phyloP scores from a whole-genome alignment of 2,888 invertebrate species.

The Drosophila picticornis region DNA sequence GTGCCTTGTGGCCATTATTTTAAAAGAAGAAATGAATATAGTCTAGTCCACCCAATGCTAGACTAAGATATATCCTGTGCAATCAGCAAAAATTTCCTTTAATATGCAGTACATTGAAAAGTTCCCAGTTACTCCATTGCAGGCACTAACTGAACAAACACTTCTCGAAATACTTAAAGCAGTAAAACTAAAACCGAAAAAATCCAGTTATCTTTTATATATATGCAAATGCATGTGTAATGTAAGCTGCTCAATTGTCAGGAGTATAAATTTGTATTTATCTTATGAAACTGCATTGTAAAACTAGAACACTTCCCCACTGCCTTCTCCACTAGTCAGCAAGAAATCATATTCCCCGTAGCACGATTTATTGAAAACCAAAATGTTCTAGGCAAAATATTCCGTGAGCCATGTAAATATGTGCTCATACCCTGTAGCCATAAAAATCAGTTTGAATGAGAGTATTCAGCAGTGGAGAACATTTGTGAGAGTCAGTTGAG shows the following conservation, averaged over 20 bases:
- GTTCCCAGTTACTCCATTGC: not conserved
- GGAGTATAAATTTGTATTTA: not conserved
- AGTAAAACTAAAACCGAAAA: not conserved
- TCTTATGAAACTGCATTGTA: not conserved
- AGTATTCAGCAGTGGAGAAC: too few relatives aligned
- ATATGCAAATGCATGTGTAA: not conserved
- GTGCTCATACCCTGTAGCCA: constrained; percentile 20
- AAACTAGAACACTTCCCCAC: not conserved
- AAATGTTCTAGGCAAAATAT: constrained; percentile 13
- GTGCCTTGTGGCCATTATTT: constrained; percentile 32
- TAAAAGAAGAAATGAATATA: constrained; percentile 3
- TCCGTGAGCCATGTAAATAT: constrained; percentile 5
- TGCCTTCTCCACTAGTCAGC: not conserved
- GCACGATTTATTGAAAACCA: constrained; percentile 33
- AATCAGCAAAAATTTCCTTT: not conserved
- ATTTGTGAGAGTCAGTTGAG: not conserved
- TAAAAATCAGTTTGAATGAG: not conserved
- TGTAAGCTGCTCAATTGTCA: not conserved
- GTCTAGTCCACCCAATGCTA: constrained; percentile 5
- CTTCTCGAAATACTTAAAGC: not conserved
- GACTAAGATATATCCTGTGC: constrained; percentile 23
- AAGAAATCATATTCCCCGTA: constrained; percentile 13
- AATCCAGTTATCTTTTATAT: not conserved
- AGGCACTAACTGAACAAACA: not conserved
- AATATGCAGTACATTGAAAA: not conserved